Evolutionary conservation across 2,113 vertebrate species (phyloP).

Genomic region (Xiphophorus hellerii): DNA sequence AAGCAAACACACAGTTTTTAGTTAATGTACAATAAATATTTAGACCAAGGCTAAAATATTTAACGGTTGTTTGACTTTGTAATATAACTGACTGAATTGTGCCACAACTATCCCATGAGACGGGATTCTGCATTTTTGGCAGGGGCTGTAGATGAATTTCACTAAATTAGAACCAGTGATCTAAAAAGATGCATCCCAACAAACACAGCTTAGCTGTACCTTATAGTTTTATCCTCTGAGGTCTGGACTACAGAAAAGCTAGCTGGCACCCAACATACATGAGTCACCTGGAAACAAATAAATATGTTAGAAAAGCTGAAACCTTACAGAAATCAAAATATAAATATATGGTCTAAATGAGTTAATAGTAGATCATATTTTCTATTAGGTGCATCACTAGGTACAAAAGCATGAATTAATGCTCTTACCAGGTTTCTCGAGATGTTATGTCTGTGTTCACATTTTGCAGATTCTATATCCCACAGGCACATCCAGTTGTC

Average conservation of each 20-base stretch:
- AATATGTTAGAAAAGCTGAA: slow-evolving; percentile 24
- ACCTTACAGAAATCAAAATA: not conserved
- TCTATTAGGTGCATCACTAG: not conserved
- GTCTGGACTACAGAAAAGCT: slow-evolving; percentile 88
- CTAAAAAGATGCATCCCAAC: not conserved
- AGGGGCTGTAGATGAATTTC: not conserved
- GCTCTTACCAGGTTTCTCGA: slow-evolving; percentile 91
- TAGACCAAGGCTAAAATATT: too few relatives aligned
- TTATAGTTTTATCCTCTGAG: slow-evolving; percentile 94
- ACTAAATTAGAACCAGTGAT: not conserved
- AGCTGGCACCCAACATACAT: slow-evolving; percentile 93
- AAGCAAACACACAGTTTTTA: not conserved
- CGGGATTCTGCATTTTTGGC: not conserved
- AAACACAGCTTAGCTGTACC: slow-evolving; percentile 71
- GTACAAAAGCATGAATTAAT: not conserved
- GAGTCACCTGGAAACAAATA: slow-evolving; percentile 86
- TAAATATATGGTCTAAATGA: slow-evolving; percentile 5
- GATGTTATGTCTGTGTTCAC: slow-evolving; percentile 84
- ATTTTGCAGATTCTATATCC: slow-evolving; percentile 88
- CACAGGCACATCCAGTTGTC: slow-evolving; percentile 94
- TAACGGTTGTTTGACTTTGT: too few relatives aligned
- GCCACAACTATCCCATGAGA: not conserved
- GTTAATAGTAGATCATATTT: not conserved
- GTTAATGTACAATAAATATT: not conserved
- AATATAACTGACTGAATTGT: too few relatives aligned